Base-by-base conservation (phyloP, 2,113 vertebrate genomes). In the Catharus minimus region DNA sequence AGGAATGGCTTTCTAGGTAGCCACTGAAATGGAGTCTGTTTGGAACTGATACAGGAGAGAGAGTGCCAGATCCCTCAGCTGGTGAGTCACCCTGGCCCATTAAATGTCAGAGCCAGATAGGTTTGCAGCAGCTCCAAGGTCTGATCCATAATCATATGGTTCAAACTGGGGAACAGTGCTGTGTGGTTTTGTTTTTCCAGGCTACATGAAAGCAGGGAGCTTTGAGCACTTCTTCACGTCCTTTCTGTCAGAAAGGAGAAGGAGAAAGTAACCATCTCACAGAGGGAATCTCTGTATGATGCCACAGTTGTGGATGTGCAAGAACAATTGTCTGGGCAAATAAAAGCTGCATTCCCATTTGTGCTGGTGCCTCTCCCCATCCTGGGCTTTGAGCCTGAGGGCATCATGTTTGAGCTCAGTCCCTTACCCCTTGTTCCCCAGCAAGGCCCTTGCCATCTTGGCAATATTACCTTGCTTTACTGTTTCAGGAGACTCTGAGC, bases 1-100 rank as follows among this genome's bases (percentile, higher is more conserved):
- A 92, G 55, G 62, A 95, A 81, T 76, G 62, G 58, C 61, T 91
- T 93, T 95, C 82, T 75, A 75, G 92, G 58, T 89, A 92, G 47
- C 88, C 61, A 53, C 68, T 76, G 89, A 60, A 86, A 69, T 24
- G 67, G 36, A 83, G 19, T 73, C 30, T 87, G 46, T 74, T 71
- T 89, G 86, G 78, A 84, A 41, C n/a, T 83, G 83, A 56, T 53
- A 50, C 21, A 68, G 58, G 36, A 89, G 76, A 65, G 36, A 53
- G 36, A 38, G 23, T 38, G 49, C 39, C 77, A 69, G 58, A 49
- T 86, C 43, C 47, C 41, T 82, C 36, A 60, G 53, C 41, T 71
- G 30, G 16, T 68, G 56, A 82, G 60, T 82, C 27, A 55, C 53
- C 28, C 24, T 2, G 16, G 47, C 53, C 66, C 56, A 23, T 41